phyloP scores from a whole-genome alignment of 1,140 invertebrate genomes.

The Drosophila navojoa region DNA sequence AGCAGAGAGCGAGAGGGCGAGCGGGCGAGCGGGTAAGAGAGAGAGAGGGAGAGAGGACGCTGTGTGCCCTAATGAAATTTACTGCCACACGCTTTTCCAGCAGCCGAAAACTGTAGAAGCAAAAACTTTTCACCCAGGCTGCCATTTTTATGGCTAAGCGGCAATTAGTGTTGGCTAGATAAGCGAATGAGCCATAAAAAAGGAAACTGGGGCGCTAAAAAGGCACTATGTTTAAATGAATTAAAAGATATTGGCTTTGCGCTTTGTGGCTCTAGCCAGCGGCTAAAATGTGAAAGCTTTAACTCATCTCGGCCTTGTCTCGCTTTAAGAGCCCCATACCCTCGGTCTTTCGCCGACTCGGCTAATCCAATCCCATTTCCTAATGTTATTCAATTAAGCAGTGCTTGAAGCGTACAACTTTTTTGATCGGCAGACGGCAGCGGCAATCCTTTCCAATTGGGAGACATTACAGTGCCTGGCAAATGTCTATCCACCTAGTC shows the following conservation, averaged over 20 bases:
- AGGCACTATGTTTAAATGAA: too few relatives aligned
- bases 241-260: too few relatives aligned
- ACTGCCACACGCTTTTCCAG: slow-evolving; percentile 12
- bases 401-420: slow-evolving; percentile 6
- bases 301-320: neutral
- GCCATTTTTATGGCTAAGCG: slow-evolving; percentile 42
- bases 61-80: slow-evolving; percentile 28
- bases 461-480: slow-evolving; percentile 2
- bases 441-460: slow-evolving; percentile 16
- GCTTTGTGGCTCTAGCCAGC: too few relatives aligned
- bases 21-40: too few relatives aligned
- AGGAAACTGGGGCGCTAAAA: neutral
- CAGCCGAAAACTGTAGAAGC: slow-evolving; percentile 9
- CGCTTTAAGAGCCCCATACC: neutral
- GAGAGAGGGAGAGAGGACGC: neutral
- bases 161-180: slow-evolving; percentile 60
- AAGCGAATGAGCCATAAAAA: slow-evolving; percentile 37
- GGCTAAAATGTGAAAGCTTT: neutral
- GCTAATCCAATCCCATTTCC: neutral
- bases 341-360: too few relatives aligned
- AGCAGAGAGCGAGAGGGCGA: neutral
- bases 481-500: slow-evolving; percentile 25
- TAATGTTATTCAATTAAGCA: slow-evolving; percentile 23
- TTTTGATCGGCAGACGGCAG: neutral
- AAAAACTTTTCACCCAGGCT: slow-evolving; percentile 18